Evolutionary conservation across 2,797 vertebrate genomes (phyloP).

Genomic region (Brachyalestes nurse): DNA sequence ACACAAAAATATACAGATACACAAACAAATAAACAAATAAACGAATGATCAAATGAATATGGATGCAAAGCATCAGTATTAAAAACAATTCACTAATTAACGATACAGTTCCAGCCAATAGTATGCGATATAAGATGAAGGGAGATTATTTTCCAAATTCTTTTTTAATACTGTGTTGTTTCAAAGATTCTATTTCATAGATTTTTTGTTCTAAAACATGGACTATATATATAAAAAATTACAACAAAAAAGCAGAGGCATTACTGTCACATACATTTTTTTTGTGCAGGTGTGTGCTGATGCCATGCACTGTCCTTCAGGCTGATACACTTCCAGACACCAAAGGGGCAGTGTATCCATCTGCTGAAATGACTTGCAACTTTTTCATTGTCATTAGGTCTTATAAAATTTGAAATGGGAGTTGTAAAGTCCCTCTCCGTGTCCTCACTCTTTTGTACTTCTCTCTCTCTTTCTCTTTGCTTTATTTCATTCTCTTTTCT

Average conservation of each 20-base stretch:
- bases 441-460: background rate
- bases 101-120: background rate
- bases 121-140: background rate
- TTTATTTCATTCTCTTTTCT: background rate
- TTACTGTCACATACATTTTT: background rate
- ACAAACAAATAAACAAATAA: too few species aligned
- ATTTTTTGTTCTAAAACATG: background rate
- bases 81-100: background rate
- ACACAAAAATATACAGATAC: background rate
- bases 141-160: too few species aligned
- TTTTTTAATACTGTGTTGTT: too few species aligned
- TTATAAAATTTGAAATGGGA: slow-evolving; percentile 17
- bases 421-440: slow-evolving; percentile 6
- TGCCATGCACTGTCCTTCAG: background rate
- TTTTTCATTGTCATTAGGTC: slow-evolving; percentile 10
- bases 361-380: background rate
- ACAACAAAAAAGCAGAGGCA: background rate
- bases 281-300: background rate
- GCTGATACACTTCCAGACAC: background rate
- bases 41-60: background rate
- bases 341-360: background rate
- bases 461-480: too few species aligned
- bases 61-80: background rate
- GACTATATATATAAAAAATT: background rate
- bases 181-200: too few species aligned